These are phyloP conservation scores for Periophthalmus modestus DNA, from an alignment of 2,113 vertebrate species.

Conservation along the genomic window DNA sequence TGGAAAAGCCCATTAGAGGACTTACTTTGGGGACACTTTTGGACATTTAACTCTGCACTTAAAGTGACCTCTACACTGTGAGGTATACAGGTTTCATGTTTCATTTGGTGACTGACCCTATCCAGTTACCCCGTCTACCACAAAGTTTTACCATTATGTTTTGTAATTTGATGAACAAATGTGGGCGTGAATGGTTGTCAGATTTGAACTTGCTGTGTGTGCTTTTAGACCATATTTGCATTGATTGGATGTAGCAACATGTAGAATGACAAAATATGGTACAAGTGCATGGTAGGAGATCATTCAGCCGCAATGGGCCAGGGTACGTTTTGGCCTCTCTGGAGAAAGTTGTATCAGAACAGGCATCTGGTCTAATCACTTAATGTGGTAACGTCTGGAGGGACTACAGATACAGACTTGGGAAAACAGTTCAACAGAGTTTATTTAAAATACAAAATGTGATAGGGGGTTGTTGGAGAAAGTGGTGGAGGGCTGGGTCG, in stretches of 20 bases:
- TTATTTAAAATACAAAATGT: too few relatives aligned
- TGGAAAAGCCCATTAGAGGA: slow-evolving; percentile 34
- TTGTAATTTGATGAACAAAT: background rate
- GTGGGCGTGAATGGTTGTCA: background rate
- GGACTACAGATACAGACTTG: too few relatives aligned
- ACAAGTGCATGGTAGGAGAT: background rate
- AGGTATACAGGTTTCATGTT: background rate
- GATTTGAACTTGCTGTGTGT: background rate
- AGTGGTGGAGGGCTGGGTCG: too few relatives aligned
- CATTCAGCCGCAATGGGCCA: too few relatives aligned
- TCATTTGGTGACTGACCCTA: background rate
- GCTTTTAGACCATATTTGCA: background rate
- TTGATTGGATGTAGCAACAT: background rate
- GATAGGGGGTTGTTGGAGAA: too few relatives aligned
- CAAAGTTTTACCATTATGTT: background rate
- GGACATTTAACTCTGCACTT: slow-evolving; percentile 24
- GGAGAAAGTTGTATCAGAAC: background rate
- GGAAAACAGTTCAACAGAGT: too few relatives aligned
- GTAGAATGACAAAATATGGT: too few relatives aligned
- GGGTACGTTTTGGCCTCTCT: too few relatives aligned
- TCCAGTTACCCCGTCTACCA: background rate
- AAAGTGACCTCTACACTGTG: background rate
- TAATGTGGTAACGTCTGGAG: too few relatives aligned
- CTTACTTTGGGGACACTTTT: slow-evolving; percentile 25
- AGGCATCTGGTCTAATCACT: background rate